phyloP scores from a whole-genome alignment of 2,797 vertebrate species.

The Sardinella longiceps region DNA sequence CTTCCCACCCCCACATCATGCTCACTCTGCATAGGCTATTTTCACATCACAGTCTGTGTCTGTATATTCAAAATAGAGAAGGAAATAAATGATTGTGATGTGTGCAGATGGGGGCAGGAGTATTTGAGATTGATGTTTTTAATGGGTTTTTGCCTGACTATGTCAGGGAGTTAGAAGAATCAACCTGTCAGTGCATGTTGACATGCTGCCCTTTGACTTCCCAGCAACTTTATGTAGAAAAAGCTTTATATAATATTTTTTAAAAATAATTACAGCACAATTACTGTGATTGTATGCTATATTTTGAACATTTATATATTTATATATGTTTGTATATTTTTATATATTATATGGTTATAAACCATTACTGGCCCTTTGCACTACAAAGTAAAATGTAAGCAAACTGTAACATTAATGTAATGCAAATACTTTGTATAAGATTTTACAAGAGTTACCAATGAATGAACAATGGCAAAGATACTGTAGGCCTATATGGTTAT shows the following conservation, averaged over 20 bases:
- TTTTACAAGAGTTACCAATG: no score
- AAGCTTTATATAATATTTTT: neutral
- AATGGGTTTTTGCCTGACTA: neutral
- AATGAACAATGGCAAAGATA: neutral
- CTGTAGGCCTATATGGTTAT: no score
- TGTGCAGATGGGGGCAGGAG: neutral
- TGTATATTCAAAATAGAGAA: conserved; percentile 97
- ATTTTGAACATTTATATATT: neutral
- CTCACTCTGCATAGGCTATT: neutral
- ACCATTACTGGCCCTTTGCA: neutral
- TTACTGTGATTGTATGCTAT: neutral
- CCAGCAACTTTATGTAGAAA: neutral
- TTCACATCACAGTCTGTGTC: conserved; percentile 69
- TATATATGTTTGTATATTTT: neutral
- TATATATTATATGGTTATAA: no score
- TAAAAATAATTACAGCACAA: neutral
- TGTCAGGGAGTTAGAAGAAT: neutral
- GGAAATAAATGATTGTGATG: conserved; percentile 68
- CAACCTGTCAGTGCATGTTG: neutral
- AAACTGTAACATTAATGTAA: no score
- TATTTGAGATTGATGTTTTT: neutral
- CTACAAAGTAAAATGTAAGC: no score
- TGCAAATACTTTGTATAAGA: no score
- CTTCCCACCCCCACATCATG: conserved; percentile 52
- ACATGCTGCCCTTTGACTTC: neutral